Conservation (phyloP, 2,113 vertebrate species). For the Spea bombifrons region DNA sequence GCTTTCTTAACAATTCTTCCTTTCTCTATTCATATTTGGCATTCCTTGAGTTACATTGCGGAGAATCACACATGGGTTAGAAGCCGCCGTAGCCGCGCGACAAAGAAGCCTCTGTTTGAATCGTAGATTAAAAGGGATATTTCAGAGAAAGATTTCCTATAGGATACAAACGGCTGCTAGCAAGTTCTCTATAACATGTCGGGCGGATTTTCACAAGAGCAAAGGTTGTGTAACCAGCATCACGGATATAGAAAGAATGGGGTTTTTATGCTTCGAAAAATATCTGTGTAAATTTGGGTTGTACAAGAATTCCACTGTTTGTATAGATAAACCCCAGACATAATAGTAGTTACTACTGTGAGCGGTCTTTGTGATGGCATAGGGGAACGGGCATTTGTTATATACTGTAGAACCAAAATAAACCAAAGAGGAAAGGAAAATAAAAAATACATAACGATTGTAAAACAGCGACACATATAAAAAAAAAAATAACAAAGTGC, state of each 20-base stretch:
- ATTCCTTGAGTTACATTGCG: constrained; percentile 38
- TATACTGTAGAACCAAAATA: not conserved
- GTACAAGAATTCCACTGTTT: constrained; percentile 34
- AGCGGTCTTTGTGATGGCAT: constrained; percentile 1
- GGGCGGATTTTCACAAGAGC: constrained; percentile 38
- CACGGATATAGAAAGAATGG: constrained; percentile 22
- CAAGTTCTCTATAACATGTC: constrained; percentile 11
- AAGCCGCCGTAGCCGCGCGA: constrained; percentile 17
- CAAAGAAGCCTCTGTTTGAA: constrained; percentile 35
- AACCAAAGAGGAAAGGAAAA: not conserved
- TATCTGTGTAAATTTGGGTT: constrained; percentile 23
- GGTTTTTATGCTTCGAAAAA: constrained; percentile 21
- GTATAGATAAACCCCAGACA: constrained; percentile 6
- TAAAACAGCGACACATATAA: not conserved
- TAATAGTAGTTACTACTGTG: constrained; percentile 19
- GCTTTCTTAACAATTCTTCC: constrained; percentile 11
- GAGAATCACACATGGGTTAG: constrained; percentile 43
- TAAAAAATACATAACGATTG: not conserved
- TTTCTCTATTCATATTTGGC: constrained; percentile 40
- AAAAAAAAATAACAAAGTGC: not conserved
- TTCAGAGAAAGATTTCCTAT: constrained; percentile 37
- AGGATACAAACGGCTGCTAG: constrained; percentile 16
- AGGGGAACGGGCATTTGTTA: not conserved
- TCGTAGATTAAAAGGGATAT: constrained; percentile 8
- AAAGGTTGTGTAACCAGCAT: constrained; percentile 45